These are phyloP conservation scores for Steatornis caripensis DNA, from an alignment of 2,113 vertebrate genomes.

Conservation along the genomic window DNA sequence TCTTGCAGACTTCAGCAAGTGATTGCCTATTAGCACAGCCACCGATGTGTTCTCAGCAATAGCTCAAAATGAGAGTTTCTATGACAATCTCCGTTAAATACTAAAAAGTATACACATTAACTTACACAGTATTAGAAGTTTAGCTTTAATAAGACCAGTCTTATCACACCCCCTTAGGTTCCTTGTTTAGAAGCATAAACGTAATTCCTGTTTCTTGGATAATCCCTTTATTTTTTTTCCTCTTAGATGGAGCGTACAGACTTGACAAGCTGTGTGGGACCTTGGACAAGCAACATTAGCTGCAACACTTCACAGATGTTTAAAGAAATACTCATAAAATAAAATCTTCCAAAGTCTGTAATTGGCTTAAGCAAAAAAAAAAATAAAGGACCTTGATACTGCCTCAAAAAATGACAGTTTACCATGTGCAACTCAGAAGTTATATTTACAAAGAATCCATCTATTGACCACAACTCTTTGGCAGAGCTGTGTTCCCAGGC, in stretches of 20 bases:
- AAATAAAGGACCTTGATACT: neutral
- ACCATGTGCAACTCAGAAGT: neutral
- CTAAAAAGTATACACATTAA: neutral
- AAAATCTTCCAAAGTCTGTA: neutral
- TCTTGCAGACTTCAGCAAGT: neutral
- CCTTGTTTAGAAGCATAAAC: neutral
- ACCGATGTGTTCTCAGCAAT: neutral
- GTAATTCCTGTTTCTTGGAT: neutral
- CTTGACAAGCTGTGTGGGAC: neutral
- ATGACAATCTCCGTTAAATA: neutral
- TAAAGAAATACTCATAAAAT: neutral
- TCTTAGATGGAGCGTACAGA: neutral
- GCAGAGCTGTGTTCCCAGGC: neutral
- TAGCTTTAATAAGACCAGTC: neutral
- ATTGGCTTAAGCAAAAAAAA: neutral
- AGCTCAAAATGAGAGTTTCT: neutral
- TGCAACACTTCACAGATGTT: neutral
- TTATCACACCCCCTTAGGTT: neutral
- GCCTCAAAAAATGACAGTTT: neutral
- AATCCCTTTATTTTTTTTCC: neutral
- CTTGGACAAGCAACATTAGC: neutral
- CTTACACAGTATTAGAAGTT: neutral
- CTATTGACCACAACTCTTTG: neutral
- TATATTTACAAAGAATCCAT: neutral
- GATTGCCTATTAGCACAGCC: neutral